These are phyloP conservation scores for Butastur rufipennis DNA, from an alignment of 2,113 vertebrate species.

Conservation along the genomic window DNA sequence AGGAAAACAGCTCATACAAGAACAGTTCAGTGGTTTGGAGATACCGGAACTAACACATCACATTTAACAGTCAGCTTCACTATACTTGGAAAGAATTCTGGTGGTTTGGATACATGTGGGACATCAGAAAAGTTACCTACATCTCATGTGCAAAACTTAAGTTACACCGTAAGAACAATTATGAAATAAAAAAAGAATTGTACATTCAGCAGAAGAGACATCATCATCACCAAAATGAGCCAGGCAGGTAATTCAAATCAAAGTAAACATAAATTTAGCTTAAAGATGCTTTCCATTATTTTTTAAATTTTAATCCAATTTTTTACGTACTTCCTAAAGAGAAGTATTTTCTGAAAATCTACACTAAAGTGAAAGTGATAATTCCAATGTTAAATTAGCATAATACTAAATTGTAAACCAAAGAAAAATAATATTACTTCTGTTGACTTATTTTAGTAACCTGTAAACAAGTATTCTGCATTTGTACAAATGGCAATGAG, in stretches of 20 bases:
- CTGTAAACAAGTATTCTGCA: neutral
- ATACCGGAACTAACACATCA: constrained; percentile 70
- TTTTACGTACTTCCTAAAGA: neutral
- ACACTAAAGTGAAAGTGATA: neutral
- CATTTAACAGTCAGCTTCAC: constrained; percentile 28
- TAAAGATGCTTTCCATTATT: neutral
- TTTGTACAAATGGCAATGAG: neutral
- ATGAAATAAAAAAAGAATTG: neutral
- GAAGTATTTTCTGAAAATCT: neutral
- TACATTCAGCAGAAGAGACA: constrained; percentile 1
- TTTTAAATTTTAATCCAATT: neutral
- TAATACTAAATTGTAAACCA: neutral
- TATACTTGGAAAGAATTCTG: neutral
- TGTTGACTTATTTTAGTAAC: neutral
- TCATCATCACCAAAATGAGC: neutral
- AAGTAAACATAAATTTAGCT: neutral
- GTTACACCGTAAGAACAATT: neutral
- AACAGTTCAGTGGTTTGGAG: constrained; percentile 82
- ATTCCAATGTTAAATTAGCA: neutral
- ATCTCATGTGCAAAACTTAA: constrained; percentile 48
- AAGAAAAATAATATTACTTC: neutral
- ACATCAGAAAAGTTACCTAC: constrained; percentile 65
- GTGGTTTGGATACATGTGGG: neutral
- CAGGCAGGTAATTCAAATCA: neutral
- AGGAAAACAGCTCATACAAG: constrained; percentile 81